Evolutionary conservation across 2,113 vertebrate genomes (phyloP).

Genomic region (Myanophis thanlyinensis): DNA sequence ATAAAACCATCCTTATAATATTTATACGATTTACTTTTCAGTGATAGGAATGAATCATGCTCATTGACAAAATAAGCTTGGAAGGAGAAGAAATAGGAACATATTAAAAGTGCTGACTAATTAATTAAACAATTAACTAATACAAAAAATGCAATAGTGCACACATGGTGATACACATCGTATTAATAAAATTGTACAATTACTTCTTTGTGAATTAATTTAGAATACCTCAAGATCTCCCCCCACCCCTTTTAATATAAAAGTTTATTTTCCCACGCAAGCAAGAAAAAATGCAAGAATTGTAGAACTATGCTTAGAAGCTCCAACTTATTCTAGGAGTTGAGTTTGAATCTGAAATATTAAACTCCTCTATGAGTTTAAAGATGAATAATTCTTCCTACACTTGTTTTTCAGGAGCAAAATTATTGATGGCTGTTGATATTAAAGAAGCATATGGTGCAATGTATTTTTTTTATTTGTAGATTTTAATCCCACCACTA

Average conservation of each 20-base stretch:
- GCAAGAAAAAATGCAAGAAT: background rate
- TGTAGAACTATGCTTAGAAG: background rate
- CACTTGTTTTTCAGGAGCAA: accelerated
- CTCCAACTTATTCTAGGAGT: background rate
- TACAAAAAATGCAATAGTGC: background rate
- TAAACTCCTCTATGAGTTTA: background rate
- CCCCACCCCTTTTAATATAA: background rate
- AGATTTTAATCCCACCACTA: background rate
- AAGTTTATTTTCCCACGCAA: background rate
- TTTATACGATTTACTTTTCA: background rate
- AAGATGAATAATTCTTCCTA: background rate
- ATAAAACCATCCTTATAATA: background rate
- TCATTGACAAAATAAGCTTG: background rate
- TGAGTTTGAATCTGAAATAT: background rate
- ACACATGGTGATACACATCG: background rate
- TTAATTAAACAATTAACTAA: no score
- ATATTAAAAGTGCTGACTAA: background rate
- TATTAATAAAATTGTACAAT: background rate
- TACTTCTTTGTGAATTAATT: background rate
- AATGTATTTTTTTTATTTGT: background rate
- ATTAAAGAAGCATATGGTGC: background rate
- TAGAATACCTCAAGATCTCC: background rate
- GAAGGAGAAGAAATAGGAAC: background rate
- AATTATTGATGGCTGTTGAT: background rate
- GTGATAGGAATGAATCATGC: background rate